phyloP scores from a whole-genome alignment of 2,888 invertebrate species.

The Eucera pruinosa region DNA sequence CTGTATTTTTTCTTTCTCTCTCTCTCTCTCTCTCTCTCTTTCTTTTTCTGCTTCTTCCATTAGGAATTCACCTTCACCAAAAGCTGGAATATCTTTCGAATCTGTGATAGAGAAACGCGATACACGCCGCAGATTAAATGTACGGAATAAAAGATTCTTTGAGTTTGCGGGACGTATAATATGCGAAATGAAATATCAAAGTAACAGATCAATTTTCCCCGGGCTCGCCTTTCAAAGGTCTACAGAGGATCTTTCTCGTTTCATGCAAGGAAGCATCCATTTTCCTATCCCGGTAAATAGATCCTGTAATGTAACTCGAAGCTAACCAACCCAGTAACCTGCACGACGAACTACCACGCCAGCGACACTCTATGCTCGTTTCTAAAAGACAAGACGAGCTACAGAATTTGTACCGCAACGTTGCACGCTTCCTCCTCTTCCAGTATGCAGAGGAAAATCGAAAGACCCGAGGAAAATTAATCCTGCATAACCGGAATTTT shows the following conservation, averaged over 20 bases:
- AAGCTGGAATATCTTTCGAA: no score
- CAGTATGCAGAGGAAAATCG: no score
- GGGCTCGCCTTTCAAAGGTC: not conserved
- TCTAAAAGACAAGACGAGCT: not conserved
- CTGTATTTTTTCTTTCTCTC: no score
- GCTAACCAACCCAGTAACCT: not conserved
- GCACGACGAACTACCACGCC: not conserved
- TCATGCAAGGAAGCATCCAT: constrained; percentile 1
- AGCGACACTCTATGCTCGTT: not conserved
- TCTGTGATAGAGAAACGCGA: not conserved
- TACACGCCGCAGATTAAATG: not conserved
- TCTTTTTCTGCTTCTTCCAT: not conserved
- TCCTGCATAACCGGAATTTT: no score
- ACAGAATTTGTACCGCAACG: no score
- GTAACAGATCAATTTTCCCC: constrained; percentile 1
- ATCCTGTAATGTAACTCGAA: constrained; percentile 1
- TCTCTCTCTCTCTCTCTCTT: no score
- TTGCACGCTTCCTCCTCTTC: not conserved
- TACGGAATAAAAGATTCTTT: not conserved
- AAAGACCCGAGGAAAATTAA: no score
- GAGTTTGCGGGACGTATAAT: not conserved
- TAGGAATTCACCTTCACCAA: no score
- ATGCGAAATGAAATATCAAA: not conserved
- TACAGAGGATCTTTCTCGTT: not conserved
- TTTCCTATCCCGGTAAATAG: constrained; percentile 14